Base-by-base conservation (phyloP, 2,113 vertebrate genomes). In the Cryptotis parvus region DNA sequence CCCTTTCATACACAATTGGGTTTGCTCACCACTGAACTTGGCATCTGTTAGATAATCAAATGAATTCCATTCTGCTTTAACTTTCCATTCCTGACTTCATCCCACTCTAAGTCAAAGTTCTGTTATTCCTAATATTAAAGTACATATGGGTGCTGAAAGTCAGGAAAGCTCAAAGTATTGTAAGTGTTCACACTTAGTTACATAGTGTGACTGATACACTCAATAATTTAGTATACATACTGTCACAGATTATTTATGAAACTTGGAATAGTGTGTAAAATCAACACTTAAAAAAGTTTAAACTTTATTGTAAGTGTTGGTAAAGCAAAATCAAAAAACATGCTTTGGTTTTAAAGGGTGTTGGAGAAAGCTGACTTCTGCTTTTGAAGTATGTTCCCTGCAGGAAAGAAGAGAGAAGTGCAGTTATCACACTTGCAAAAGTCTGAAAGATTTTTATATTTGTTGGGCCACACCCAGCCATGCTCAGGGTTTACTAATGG, bases 101-200 rank as follows among this genome's bases (percentile, higher is more conserved):
- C 20, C 22, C 3, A 69, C 6, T 68, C 37, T 69, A 33, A 29
- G 58, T 16, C 12, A 24, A 90, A 90, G 33, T 52, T 70, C n/a
- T 69, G 24, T 70, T 39, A 63, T 76, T 35, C 15, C 31, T 61
- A 68, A 24, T n/a, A 75, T 45, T 69, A 41, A 69, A 81, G 8
- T 43, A 78, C 6, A 35, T 61, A 41, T 37, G 65, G 31, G 31
- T 35, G 75, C 29, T 49, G 24, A 90, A 65, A 65, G 63, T 65
- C 29, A 65, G 7, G 31, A 91, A 93, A 85, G 26, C 75, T 72
- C 20, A 89, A 65, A 79, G 37, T 49, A n/a, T n/a, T n/a, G n/a
- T n/a, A n/a, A n/a, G 5, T 49, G 45, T 10, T 49, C 45, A 49
- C 45, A 49, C 45, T 58, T 58, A 24, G 55, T 58, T 58, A 58